phyloP scores from a whole-genome alignment of 2,797 vertebrate species.

The Catharus ustulatus region DNA sequence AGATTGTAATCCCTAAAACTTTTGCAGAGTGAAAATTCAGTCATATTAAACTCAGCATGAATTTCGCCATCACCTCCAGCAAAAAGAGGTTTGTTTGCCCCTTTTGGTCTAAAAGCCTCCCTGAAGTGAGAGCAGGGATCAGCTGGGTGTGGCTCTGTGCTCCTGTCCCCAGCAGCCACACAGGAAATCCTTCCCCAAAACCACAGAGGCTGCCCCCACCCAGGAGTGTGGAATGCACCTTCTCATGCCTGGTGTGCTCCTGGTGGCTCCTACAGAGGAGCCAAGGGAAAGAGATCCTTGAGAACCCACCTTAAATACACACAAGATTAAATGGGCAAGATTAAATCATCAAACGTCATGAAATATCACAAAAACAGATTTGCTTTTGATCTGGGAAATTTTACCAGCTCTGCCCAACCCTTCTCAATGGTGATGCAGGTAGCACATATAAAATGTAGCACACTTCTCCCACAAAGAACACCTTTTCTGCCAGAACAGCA shows the following conservation, averaged over 20 bases:
- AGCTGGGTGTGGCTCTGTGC: accelerated
- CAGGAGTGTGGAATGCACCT: neutral
- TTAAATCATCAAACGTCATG: neutral
- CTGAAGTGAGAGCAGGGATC: neutral
- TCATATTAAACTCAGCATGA: neutral
- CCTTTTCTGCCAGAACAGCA: neutral
- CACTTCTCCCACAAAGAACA: neutral
- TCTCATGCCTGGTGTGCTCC: accelerated
- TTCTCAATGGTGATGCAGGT: neutral
- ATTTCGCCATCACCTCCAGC: neutral
- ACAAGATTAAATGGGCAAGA: neutral
- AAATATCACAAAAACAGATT: neutral
- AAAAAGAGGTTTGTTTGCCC: neutral
- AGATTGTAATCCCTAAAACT: neutral
- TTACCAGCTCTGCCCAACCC: neutral
- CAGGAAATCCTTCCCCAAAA: neutral
- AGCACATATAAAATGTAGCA: neutral
- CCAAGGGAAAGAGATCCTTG: neutral
- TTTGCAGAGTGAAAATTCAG: neutral
- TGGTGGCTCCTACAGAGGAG: neutral
- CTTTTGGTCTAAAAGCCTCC: neutral
- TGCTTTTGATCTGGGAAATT: neutral
- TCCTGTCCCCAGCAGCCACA: neutral
- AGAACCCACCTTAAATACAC: neutral
- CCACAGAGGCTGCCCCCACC: neutral